Conservation (phyloP, 2,797 vertebrate species). For the Cyclopterus lumpus region DNA sequence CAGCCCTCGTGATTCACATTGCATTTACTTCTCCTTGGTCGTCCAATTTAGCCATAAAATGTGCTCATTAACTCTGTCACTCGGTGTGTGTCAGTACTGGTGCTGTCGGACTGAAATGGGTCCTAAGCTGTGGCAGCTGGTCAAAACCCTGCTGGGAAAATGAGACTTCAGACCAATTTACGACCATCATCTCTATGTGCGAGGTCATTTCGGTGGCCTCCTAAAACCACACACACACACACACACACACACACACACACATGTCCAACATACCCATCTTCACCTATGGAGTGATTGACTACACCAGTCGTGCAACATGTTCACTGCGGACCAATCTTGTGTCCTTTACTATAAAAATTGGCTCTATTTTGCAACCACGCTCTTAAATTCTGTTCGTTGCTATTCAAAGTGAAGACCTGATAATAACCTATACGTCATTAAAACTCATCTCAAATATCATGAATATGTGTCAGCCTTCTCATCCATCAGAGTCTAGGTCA, state of each 20-base stretch:
- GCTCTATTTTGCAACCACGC: not conserved
- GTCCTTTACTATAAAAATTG: slow-evolving; percentile 45
- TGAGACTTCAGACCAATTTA: slow-evolving; percentile 80
- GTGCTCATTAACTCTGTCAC: slow-evolving; percentile 71
- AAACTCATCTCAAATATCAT: slow-evolving; percentile 22
- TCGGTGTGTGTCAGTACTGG: slow-evolving; percentile 10
- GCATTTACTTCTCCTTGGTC: slow-evolving; percentile 66
- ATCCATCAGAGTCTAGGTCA: slow-evolving; percentile 52
- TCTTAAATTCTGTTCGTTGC: slow-evolving; percentile 26
- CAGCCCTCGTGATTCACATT: slow-evolving; percentile 60
- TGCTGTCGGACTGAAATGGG: slow-evolving; percentile 60
- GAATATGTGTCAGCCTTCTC: slow-evolving; percentile 24
- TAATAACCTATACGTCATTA: slow-evolving; percentile 17
- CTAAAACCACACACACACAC: slow-evolving; percentile 45
- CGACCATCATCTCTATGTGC: slow-evolving; percentile 73
- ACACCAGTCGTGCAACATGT: slow-evolving; percentile 31
- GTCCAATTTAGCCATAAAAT: slow-evolving; percentile 68
- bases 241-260: slow-evolving; percentile 35
- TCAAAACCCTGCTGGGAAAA: slow-evolving; percentile 73
- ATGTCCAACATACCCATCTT: slow-evolving; percentile 56
- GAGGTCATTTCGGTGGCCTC: slow-evolving; percentile 71
- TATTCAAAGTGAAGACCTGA: not conserved
- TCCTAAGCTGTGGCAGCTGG: slow-evolving; percentile 75
- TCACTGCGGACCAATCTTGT: slow-evolving; percentile 43
- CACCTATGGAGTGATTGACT: slow-evolving; percentile 66